Evolutionary conservation across 1,140 invertebrate genomes (phyloP), one percentile per base, ranked within the genome.

Genomic region (Popillia japonica): DNA sequence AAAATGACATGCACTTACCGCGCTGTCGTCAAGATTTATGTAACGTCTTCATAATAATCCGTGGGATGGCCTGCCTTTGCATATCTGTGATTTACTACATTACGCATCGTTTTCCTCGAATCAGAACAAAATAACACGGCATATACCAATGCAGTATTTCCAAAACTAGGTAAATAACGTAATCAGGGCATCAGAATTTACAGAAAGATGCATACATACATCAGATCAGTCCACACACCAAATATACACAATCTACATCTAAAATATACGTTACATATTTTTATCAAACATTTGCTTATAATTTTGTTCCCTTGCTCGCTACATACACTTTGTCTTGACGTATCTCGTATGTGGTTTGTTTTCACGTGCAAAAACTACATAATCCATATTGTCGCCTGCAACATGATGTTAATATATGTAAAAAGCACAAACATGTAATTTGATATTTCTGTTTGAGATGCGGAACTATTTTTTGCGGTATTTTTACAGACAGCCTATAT

Each of bases 31-130:
- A 34, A 27, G 61, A 68, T 68, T 68, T 68, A 68, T 68, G 11
- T 68, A 68, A 68, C 61, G 61, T 68, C 61, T 68, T 68, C 61
- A 68, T 68, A 68, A 68, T 68, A 68, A 68, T 68, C 20, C 61
- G 61, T 68, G 61, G 61, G 61, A 68, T 68, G 61, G 61, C 27
- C 22, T 34, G 27, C 27, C 61, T 68, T 34, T 23, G 61, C 61
- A 68, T 68, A 68, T 68, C 61, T 27, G 61, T 68, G 20, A 23
- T 68, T 68, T 68, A 68, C 61, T 68, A 68, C 61, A 34, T 68
- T 68, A 68, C 61, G 22, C 61, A 20, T 68, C 22, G 27, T 17
- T 22, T 68, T 27, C 61, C 22, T 14, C 61, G 20, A 68, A 34
- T 27, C 27, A 23, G 7, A 23, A 23, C 22, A 68, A 68, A 34